Conservation (phyloP, 2,113 vertebrate genomes). For the Alaudala cheleensis region DNA sequence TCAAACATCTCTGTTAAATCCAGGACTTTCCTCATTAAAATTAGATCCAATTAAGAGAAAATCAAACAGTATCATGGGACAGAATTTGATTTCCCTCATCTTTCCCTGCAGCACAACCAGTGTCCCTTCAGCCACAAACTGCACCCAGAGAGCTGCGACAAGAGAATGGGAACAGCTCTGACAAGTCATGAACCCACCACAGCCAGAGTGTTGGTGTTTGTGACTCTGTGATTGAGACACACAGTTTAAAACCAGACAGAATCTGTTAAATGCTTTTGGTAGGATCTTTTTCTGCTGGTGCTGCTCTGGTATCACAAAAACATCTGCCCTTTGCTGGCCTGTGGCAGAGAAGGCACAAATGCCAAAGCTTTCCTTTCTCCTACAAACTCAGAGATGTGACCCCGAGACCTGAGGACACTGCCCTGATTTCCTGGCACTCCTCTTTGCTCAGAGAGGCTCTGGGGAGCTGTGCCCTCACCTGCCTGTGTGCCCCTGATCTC, state of each 20-base stretch:
- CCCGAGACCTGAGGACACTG: not conserved
- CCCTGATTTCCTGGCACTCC: not conserved
- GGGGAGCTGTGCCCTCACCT: not conserved
- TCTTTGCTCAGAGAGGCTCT: not conserved
- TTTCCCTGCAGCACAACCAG: not conserved
- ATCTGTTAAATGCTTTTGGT: not conserved
- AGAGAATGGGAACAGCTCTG: not conserved
- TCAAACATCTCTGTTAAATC: not conserved
- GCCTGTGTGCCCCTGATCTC: rapidly evolving
- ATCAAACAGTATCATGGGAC: not conserved
- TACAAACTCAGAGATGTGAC: rapidly evolving
- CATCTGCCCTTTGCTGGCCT: not conserved
- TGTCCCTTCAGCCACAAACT: not conserved
- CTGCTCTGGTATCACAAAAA: not conserved
- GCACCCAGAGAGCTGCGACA: not conserved
- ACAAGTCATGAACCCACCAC: not conserved
- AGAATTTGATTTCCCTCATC: not conserved
- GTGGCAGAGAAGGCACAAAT: not conserved
- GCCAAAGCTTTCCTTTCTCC: not conserved
- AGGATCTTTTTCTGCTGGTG: not conserved
- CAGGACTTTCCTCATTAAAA: not conserved
- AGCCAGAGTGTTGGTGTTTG: rapidly evolving
- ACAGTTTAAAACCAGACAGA: not conserved
- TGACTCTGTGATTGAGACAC: not conserved
- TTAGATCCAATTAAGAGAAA: not conserved